Base-by-base conservation (phyloP, 53 echinoderm and acorn worm genomes). In the Luidia sarsii region DNA sequence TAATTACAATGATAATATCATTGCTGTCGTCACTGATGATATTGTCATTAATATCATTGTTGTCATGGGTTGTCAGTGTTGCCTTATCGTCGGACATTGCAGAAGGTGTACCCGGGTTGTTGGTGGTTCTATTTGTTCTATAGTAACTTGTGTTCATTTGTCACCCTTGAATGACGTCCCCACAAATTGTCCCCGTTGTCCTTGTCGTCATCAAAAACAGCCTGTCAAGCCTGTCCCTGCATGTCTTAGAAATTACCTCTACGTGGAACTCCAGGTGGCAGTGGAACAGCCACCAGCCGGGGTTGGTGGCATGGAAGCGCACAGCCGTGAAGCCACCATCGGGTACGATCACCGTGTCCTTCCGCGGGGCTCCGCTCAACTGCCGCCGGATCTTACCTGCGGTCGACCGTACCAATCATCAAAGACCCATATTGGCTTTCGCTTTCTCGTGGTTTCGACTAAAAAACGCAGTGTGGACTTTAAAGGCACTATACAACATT, bases 251-350 rank as follows among this genome's bases (percentile, higher is more conserved):
- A n/a, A n/a, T n/a, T 69, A 86, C 86, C 68, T 80, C 80, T 2
- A 88, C 64, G 39, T 88, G 88, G 27, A 88, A 88, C 27, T 88
- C 88, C 25, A 88, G 49, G 16, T 88, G 88, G 30, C 88, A 88
- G 38, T 88, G 88, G 18, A 88, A 88, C 9, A 88, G 23, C 88
- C 88, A 88, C 81, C 81, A 88, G 16, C 88, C 88, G 10, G 88
- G 88, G 66, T 88, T 88, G 48, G 65, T 55, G 16, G 88, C 88
- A 14, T 64, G 43, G 75, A 83, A 88, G 27, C 88, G 82, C 8
- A 88, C 20, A 0, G 82, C 67, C 0, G 74, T 64, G 14, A 82
- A 83, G 2, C 83, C 88, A 10, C 82, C 88, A 16, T 88, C 88
- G 13, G 88, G 88, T 4, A 88, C 75, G 25, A 81, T 82, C 41